A percentile compares a stretch with the other conserved stretches of the same genome.
These are phyloP conservation scores for Chrysolophus pictus DNA, from an alignment of 2,797 vertebrate species.

Conservation along the genomic window DNA sequence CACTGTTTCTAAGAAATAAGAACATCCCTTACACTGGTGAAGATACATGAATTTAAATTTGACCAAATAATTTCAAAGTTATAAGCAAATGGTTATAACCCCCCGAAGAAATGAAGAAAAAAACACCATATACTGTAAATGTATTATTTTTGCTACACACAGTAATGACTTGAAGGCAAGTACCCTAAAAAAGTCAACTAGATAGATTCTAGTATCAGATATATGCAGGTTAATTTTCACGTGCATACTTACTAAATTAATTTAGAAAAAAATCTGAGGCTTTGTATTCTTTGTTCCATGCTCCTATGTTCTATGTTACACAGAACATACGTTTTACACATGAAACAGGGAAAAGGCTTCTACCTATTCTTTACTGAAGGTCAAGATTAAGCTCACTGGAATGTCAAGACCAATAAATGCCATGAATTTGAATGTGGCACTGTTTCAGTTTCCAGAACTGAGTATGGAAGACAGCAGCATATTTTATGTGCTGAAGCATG, in stretches of 20 bases:
- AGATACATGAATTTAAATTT: neutral
- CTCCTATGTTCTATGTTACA: neutral
- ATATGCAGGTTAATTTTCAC: neutral
- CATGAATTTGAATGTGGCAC: neutral
- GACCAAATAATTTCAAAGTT: neutral
- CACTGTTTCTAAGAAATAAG: neutral
- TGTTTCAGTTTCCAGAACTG: neutral
- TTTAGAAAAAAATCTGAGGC: neutral
- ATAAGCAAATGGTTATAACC: neutral
- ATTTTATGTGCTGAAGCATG: neutral
- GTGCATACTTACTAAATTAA: neutral
- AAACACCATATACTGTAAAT: neutral
- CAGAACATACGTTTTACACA: neutral
- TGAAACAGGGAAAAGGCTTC: neutral
- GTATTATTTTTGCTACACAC: neutral
- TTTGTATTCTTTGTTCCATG: neutral
- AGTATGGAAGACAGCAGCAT: neutral
- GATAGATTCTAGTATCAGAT: neutral
- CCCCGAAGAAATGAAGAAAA: fast-evolving
- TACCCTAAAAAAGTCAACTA: neutral
- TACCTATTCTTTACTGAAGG: neutral
- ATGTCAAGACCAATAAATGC: neutral
- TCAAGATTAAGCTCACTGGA: neutral
- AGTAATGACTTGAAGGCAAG: neutral
- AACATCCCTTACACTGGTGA: neutral